Percentiles rank a stretch among this genome's conserved stretches.
Evolutionary conservation across 2,888 invertebrate species (phyloP).

Genomic region (Drosophila paranaensis): DNA sequence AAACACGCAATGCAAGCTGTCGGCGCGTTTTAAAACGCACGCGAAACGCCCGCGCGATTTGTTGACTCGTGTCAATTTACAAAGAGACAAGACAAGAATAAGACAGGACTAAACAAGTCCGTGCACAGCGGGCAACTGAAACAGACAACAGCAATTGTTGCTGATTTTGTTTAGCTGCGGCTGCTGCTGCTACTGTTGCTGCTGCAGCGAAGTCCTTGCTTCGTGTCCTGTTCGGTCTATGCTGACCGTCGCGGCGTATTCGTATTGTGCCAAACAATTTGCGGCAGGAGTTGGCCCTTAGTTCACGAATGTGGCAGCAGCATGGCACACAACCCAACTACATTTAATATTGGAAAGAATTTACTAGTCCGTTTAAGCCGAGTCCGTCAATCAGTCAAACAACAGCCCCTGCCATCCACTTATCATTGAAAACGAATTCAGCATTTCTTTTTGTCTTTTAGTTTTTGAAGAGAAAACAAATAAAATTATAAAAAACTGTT

Average conservation of each 20-base stretch:
- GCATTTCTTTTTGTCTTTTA: background rate
- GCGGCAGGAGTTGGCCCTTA: slow-evolving; percentile 9
- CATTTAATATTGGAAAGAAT: slow-evolving; percentile 5
- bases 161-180: slow-evolving; percentile 73
- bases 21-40: slow-evolving; percentile 48
- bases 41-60: slow-evolving; percentile 35
- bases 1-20: slow-evolving; percentile 41
- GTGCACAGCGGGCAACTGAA: slow-evolving; percentile 81
- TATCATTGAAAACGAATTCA: background rate
- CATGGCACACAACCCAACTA: background rate
- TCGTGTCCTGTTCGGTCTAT: slow-evolving; percentile 50
- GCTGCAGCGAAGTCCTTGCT: slow-evolving; percentile 57
- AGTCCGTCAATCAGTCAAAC: background rate
- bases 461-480: slow-evolving; percentile 51
- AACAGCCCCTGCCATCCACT: background rate
- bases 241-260: slow-evolving; percentile 46
- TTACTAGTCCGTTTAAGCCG: background rate
- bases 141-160: slow-evolving; percentile 70
- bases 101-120: slow-evolving; percentile 57
- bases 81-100: slow-evolving; percentile 25
- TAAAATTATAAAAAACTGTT: slow-evolving; percentile 57
- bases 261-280: slow-evolving; percentile 36
- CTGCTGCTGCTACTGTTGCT: slow-evolving; percentile 11
- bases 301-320: background rate
- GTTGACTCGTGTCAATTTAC: slow-evolving; percentile 8